These are phyloP conservation scores for Parauchenoglanis ngamensis DNA, from an alignment of 2,797 vertebrate species.

Conservation along the genomic window DNA sequence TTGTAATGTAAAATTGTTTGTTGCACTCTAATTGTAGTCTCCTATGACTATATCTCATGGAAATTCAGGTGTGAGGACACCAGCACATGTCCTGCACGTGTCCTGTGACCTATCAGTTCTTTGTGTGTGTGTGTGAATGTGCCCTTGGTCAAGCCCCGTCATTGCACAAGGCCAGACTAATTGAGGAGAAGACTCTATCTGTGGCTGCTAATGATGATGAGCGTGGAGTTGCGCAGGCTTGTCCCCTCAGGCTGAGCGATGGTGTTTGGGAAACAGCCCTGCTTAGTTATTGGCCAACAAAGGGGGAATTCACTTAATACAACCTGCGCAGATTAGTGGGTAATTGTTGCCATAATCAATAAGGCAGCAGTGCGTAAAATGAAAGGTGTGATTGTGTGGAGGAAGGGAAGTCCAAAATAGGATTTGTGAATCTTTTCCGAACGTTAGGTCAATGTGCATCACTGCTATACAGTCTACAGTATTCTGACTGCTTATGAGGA, in stretches of 20 bases:
- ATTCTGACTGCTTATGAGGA: not conserved
- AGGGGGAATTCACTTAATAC: conserved; percentile 81
- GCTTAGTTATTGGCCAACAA: conserved; percentile 87
- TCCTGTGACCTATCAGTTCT: conserved; percentile 60
- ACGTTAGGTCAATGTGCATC: conserved; percentile 58
- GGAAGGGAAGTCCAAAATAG: conserved; percentile 56
- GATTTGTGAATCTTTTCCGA: conserved; percentile 60
- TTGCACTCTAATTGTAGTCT: not conserved
- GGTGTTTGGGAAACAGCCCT: conserved; percentile 74
- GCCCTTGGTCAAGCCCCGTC: conserved; percentile 58
- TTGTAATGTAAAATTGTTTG: conserved; percentile 38
- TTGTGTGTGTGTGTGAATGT: conserved; percentile 52
- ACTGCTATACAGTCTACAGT: conserved; percentile 42
- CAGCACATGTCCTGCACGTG: not conserved
- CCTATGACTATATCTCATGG: not conserved
- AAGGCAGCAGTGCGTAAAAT: conserved; percentile 83
- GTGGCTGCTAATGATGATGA: conserved; percentile 79
- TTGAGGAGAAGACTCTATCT: conserved; percentile 76
- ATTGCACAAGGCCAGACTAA: conserved; percentile 70
- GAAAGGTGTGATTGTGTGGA: conserved; percentile 73
- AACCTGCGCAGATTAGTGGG: conserved; percentile 80
- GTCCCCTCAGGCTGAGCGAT: conserved; percentile 78
- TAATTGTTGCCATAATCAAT: conserved; percentile 87
- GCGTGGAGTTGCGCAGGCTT: conserved; percentile 68
- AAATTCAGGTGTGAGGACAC: not conserved